Evolutionary conservation across 2,888 invertebrate species (phyloP), one percentile per base, ranked within the genome.

Genomic region (Penaeus monodon): DNA sequence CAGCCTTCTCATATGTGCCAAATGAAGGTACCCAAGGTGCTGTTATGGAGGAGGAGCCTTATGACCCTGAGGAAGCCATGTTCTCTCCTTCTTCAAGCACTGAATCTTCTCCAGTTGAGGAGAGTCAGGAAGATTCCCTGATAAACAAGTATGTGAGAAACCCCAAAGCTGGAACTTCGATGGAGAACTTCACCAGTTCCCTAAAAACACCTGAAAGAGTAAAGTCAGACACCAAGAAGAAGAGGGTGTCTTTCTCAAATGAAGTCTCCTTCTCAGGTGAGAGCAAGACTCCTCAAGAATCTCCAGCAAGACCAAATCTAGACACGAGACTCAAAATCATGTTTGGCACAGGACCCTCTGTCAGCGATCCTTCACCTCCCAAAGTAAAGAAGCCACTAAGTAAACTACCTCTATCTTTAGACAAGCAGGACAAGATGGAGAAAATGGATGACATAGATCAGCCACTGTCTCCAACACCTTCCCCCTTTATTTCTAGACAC

Each of bases 401-500:
- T 8, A 27, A 77, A 8, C 17, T 57, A n/a, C 57, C 29, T 14
- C 63, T 63, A 12, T 44, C 77, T 20, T 57, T 57, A 20, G 57
- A 57, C 38, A 77, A 77, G 20, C 20, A 49, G 20, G 20, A 10
- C 12, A 33, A 49, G n/a, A 63, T 27, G 44, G 49, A 63, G 7
- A 73, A 73, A 80, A 65, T 70, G 20, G 80, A 85, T 17, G 80
- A 85, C 17, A 22, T 24, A 7, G 78, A 79, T 1, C 74, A 64
- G 44, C 89, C 89, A 6, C 84, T 89, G 20, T 85, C 85, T 29
- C 76, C 74, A 3, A 81, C 96, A 0, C 97, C 97, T 0, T 96
- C 96, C 29, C 96, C 97, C 0, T 97, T 95, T 91, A 92, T 96
- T 0, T 95, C 95, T 2, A 93, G 94, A 83, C 95, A 96, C 80